Evolutionary conservation across 2,113 vertebrate genomes (phyloP).

Genomic region (Thinocorus orbignyianus): DNA sequence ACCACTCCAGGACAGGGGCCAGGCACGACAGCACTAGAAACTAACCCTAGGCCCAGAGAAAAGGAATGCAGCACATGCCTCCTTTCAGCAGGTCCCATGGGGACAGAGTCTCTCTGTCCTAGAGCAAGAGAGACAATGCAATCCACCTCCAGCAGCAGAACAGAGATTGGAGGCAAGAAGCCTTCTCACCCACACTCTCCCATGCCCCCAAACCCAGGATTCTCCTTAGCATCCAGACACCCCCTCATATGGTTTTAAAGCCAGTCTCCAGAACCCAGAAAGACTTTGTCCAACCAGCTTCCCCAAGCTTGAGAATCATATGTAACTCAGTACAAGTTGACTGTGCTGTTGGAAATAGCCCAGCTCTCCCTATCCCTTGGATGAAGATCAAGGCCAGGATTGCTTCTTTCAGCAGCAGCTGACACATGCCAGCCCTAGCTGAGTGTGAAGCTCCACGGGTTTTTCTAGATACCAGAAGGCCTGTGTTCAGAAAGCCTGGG

Average conservation of each 20-base stretch:
- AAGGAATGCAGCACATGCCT: neutral
- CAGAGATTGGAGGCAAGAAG: neutral
- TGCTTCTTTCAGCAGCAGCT: slow-evolving; percentile 15
- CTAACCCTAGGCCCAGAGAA: neutral
- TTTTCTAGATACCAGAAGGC: neutral
- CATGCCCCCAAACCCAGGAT: neutral
- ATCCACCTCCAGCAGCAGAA: neutral
- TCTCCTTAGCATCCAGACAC: neutral
- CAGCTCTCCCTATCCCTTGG: neutral
- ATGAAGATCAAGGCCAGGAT: neutral
- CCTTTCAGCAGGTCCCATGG: neutral
- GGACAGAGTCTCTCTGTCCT: neutral
- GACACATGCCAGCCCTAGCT: neutral
- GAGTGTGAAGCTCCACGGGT: neutral
- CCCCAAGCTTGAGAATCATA: neutral
- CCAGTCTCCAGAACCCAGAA: neutral
- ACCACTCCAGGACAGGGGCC: neutral
- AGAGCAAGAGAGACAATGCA: neutral
- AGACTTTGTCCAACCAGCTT: neutral
- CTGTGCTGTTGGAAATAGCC: neutral
- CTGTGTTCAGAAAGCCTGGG: neutral
- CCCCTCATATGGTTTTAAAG: neutral
- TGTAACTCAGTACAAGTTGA: neutral
- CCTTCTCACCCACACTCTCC: neutral
- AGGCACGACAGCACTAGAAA: neutral